Conservation (phyloP, 2,113 vertebrate genomes). For the Tachysurus vachellii region DNA sequence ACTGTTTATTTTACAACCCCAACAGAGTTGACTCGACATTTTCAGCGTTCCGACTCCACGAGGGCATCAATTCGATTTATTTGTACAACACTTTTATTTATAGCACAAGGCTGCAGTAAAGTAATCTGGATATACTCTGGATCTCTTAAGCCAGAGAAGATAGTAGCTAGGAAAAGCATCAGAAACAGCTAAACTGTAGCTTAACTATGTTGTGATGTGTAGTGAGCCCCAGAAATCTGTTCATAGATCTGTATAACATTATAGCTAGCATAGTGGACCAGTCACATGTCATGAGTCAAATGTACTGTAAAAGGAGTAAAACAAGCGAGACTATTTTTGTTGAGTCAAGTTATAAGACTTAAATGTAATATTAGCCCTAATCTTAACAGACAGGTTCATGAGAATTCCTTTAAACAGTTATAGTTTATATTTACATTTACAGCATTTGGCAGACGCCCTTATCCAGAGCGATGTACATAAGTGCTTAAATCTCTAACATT, state of each 20-base stretch:
- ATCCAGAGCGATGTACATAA: too few species aligned
- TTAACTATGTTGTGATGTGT: neutral
- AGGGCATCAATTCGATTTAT: neutral
- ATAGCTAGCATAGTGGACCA: too few species aligned
- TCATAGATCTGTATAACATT: neutral
- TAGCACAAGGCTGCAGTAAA: neutral
- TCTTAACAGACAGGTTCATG: neutral
- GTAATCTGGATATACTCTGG: neutral
- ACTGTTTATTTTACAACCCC: conserved; percentile 31
- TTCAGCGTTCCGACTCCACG: neutral
- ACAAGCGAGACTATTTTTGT: neutral
- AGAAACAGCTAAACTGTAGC: neutral
- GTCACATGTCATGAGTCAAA: neutral
- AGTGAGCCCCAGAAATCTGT: neutral
- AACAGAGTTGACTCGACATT: neutral
- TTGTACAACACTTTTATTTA: neutral
- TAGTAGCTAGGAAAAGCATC: too few species aligned
- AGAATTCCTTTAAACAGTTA: neutral
- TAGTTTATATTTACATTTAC: neutral
- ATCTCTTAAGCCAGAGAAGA: neutral
- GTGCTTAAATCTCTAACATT: too few species aligned
- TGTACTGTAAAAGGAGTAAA: neutral
- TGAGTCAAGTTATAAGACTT: too few species aligned
- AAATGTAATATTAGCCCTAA: neutral
- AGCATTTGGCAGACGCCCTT: too few species aligned